Base-by-base conservation (phyloP, 2,113 vertebrate genomes). In the Oreotragus oreotragus region DNA sequence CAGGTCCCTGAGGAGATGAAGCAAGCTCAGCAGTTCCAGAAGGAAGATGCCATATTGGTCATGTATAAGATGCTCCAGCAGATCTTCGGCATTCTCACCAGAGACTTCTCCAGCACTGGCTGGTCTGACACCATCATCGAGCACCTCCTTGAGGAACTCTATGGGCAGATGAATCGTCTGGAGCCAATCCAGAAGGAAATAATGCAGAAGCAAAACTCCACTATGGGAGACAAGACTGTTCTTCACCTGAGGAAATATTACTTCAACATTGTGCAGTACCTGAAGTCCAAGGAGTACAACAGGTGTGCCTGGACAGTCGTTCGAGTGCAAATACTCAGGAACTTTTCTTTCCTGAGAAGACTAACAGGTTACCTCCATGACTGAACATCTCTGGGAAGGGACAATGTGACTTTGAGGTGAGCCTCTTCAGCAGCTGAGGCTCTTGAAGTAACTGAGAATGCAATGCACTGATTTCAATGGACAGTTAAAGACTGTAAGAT, bases 221-320 rank as follows among this genome's bases (percentile, higher is more conserved):
- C 33, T n/a, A n/a, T 19, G 62, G 62, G 33, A n/a, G 62, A n/a
- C 62, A 66, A 4, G 2, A n/a, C 33, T 4, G 1, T 2, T 66
- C 33, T 5, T 2, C 33, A 66, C n/a, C 83, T 98, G 43, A 92
- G 84, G 30, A 80, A 45, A 1, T 98, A 98, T 7, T 98, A 98
- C 12, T 6, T 13, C 3, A 92, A n/a, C n/a, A 73, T 98, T 0
- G 0, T 4, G 6, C 9, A 19, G 23, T 96, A 94, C 45, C 84
- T 98, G 64, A 39, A 88, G 57, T 53, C 21, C 58, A 96, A 91
- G 27, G 2, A 33, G 7, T 97, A 92, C 80, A 97, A 96, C 81
- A 39, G 6, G 14, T 98, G 98, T 77, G 94, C 97, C 90, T 98
- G 97, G 97, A 90, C 45, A 17, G 28, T 96, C 4, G 73, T 30